A percentile compares a stretch with the other conserved stretches of the same genome.
phyloP scores from a whole-genome alignment of 2,113 vertebrate genomes.

The Apteryx mantelli region DNA sequence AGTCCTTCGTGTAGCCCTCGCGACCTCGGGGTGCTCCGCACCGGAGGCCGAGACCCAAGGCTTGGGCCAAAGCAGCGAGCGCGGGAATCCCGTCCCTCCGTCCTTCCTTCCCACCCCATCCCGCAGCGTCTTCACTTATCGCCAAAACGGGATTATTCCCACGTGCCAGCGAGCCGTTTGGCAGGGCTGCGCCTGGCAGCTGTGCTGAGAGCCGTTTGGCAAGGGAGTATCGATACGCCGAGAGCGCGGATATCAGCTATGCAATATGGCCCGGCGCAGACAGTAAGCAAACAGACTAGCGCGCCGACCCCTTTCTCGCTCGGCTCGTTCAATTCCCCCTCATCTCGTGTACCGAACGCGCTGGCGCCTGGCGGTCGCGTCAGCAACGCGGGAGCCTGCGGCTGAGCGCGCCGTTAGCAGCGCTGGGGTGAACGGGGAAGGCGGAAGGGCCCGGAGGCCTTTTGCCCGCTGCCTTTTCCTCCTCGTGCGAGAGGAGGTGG shows the following conservation, averaged over 20 bases:
- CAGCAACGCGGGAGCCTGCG: too few species aligned
- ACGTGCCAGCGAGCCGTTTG: not conserved
- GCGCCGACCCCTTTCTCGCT: not conserved
- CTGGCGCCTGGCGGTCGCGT: too few species aligned
- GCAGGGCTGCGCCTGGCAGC: not conserved
- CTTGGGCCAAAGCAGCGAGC: rapidly evolving
- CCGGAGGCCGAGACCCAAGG: not conserved
- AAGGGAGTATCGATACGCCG: not conserved
- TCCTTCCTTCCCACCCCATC: not conserved
- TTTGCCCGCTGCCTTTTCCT: too few species aligned
- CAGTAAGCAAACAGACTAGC: not conserved
- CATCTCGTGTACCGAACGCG: too few species aligned
- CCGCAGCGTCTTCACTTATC: not conserved
- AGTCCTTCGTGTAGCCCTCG: too few species aligned
- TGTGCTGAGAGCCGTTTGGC: not conserved
- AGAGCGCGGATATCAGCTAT: not conserved
- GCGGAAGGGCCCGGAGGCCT: too few species aligned
- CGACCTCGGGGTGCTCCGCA: rapidly evolving
- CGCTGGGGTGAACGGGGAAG: too few species aligned
- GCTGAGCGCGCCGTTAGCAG: not conserved
- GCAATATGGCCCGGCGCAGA: not conserved
- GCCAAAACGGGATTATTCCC: rapidly evolving
- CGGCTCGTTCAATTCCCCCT: too few species aligned
- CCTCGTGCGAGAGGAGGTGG: too few species aligned
- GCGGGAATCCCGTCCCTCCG: not conserved